Conservation (phyloP, 2,888 invertebrate species). For the Galerucella nymphaeae region DNA sequence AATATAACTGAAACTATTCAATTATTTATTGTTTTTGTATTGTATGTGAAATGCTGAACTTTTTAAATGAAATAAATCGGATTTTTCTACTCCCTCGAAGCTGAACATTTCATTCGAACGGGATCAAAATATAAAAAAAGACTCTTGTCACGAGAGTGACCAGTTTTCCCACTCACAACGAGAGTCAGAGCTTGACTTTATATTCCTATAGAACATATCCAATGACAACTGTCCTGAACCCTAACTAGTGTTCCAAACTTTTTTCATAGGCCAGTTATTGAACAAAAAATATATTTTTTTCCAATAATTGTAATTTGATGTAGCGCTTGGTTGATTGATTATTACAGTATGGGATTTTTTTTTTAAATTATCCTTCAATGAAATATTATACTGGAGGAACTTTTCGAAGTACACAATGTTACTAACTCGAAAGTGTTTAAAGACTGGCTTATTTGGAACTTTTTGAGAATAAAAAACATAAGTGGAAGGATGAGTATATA, state of each 20-base stretch:
- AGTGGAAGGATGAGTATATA: constrained; percentile 26
- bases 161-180: constrained; percentile 17
- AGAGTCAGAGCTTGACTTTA: constrained; percentile 32
- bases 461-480: constrained; percentile 10
- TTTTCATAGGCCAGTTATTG: constrained; percentile 8
- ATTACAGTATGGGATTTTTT: no score
- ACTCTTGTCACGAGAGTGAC: constrained; percentile 17
- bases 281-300: constrained; percentile 10
- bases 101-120: constrained; percentile 12
- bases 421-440: background rate
- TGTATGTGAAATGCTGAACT: background rate
- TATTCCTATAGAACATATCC: constrained; percentile 45
- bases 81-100: background rate
- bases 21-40: no score
- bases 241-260: constrained; percentile 20
- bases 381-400: no score
- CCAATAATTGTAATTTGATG: background rate
- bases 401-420: no score
- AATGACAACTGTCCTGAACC: constrained; percentile 37
- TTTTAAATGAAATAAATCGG: constrained; percentile 3
- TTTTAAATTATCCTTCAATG: no score
- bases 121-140: background rate
- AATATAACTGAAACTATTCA: no score
- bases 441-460: constrained; percentile 1
- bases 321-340: no score